Evolutionary conservation across 2,113 vertebrate genomes (phyloP), one percentile per base, ranked within the genome.

Genomic region (Sinocyclocheilus maitianheensis): DNA sequence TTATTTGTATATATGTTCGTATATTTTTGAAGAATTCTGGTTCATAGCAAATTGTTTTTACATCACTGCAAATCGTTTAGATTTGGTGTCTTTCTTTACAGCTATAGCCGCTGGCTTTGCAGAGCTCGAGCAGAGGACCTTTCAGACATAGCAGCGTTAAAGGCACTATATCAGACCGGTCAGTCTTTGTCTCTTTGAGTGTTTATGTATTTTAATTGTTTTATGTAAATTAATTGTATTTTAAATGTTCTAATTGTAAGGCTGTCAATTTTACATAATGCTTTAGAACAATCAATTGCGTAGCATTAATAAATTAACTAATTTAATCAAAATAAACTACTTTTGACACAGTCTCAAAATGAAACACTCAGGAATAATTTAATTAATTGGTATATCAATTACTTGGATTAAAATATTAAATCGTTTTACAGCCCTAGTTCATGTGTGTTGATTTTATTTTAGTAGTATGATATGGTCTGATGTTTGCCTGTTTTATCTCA

Each of bases 151-250:
- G 98, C 98, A 71, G 97, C 98, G 5, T 94, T 99, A 67, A 99
- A 99, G 92, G 98, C 98, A 6, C 95, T 99, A 87, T 99, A 99
- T 92, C 97, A 99, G 89, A 98, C 98, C 60, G 98, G 98, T 99
- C 88, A 89, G 96, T 90, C 81, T 24, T 3, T 40, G 5, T 48
- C 20, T 72, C 16, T 22, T 34, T 30, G 60, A 10, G 53, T 51
- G 10, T 81, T 30, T 82, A 1, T 77, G 37, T 24, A 53, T 88
- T 63, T 24, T 24, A n/a, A 72, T 22, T 18, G 18, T 72, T 62
- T 62, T 60, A 3, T 62, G 58, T 62, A n/a, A 62, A n/a, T n/a
- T 3, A n/a, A 62, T 62, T 62, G 20, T n/a, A 16, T 62, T 62
- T 22, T 1, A 62, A n/a, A 11, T n/a, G 14, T 43, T n/a, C n/a